Evolutionary conservation across 1,140 invertebrate genomes (phyloP).

Genomic region (Papilio glaucus): DNA sequence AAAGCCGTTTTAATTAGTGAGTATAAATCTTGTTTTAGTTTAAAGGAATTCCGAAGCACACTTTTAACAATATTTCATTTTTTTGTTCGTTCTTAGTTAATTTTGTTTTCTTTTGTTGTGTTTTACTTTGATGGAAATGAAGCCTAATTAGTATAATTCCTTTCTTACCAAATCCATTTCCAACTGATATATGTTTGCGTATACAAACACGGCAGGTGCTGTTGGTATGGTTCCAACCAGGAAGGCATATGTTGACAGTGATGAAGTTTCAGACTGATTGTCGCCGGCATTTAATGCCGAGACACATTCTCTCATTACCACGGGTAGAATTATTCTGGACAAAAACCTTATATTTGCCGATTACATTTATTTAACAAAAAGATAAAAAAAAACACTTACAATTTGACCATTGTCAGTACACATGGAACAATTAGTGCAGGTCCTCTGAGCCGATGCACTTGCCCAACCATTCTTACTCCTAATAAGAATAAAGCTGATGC

Average conservation of each 20-base stretch:
- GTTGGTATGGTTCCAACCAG: constrained; percentile 98
- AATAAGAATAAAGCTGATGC: constrained; percentile 95
- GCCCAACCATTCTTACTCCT: constrained; percentile 96
- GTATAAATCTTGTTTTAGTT: too few relatives aligned
- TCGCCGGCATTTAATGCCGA: constrained; percentile 88
- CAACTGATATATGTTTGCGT: constrained; percentile 93
- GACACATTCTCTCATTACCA: constrained; percentile 94
- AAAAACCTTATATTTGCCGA: constrained; percentile 5
- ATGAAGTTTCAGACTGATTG: constrained; percentile 88
- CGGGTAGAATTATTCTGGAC: constrained; percentile 91
- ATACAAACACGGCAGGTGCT: constrained; percentile 97
- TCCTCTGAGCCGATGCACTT: constrained; percentile 90
- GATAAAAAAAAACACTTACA: constrained; percentile 85
- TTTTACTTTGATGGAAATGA: too few relatives aligned
- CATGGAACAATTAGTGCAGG: constrained; percentile 91
- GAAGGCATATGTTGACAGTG: constrained; percentile 96
- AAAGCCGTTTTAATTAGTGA: too few relatives aligned
- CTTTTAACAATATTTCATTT: too few relatives aligned
- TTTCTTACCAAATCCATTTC: constrained; percentile 94
- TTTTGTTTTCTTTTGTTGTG: too few relatives aligned
- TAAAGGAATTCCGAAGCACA: too few relatives aligned
- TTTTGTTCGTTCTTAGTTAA: too few relatives aligned
- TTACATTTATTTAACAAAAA: too few relatives aligned
- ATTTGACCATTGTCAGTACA: constrained; percentile 94
- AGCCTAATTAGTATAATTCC: too few relatives aligned